Conservation (phyloP, 2,888 invertebrate genomes). For the Himalopsyche kuldschensis region DNA sequence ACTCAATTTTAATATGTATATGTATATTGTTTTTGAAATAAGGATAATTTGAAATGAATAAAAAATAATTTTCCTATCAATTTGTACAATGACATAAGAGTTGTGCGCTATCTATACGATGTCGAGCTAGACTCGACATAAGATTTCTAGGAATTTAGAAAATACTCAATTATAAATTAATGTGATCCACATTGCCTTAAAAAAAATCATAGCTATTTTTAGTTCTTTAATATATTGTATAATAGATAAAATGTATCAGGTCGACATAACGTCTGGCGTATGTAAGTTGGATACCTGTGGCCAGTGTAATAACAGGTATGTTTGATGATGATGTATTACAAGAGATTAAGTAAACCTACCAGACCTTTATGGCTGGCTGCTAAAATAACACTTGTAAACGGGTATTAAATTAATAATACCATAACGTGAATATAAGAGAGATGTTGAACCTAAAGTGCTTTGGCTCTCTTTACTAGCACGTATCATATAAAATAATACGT, state of each 20-base stretch:
- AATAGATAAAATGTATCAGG: neutral
- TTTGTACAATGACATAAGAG: too few species aligned
- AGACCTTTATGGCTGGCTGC: constrained; percentile 14
- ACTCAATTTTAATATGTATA: too few species aligned
- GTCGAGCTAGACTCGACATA: too few species aligned
- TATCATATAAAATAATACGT: neutral
- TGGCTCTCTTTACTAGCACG: neutral
- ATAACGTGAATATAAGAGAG: neutral
- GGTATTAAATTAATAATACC: constrained; percentile 18
- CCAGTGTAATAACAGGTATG: neutral
- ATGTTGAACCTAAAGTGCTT: neutral
- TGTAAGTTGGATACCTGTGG: neutral
- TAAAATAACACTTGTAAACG: constrained; percentile 18
- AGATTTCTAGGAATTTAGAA: too few species aligned
- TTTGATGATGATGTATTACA: constrained; percentile 36
- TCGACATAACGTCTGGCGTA: neutral
- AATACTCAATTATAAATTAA: too few species aligned
- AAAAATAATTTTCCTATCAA: too few species aligned
- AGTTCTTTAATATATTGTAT: too few species aligned
- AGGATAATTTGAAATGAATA: too few species aligned
- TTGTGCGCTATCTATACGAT: too few species aligned
- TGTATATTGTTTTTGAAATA: too few species aligned
- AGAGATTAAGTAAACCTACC: constrained; percentile 21
- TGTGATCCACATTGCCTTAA: too few species aligned
- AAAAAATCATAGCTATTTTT: too few species aligned